phyloP scores from a whole-genome alignment of 2,797 vertebrate genomes.

The Mormyrops boulengeri region DNA sequence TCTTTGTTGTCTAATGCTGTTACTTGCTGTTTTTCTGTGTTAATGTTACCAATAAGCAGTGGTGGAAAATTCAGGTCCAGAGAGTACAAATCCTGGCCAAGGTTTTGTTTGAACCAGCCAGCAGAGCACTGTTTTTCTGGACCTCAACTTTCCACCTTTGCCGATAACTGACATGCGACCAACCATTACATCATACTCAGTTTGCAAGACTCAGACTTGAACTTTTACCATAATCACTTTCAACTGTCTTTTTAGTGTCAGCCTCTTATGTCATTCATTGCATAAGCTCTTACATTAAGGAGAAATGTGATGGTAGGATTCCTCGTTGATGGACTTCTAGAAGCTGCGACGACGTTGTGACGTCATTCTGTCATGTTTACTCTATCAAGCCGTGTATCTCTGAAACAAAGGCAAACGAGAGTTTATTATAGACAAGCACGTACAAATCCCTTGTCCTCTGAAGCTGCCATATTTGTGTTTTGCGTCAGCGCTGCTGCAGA shows the following conservation, averaged over 20 bases:
- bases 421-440: not conserved
- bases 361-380: constrained; percentile 36
- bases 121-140: not conserved
- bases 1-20: not conserved
- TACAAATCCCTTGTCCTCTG: not conserved
- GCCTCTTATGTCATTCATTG: not conserved
- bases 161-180: not conserved
- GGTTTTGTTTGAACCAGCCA: not conserved
- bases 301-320: not conserved
- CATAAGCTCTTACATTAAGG: not conserved
- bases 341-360: constrained; percentile 23
- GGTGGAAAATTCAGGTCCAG: not conserved
- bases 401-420: not conserved
- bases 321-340: constrained; percentile 33
- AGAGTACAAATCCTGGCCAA: not conserved
- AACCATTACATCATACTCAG: not conserved
- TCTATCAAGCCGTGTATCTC: not conserved
- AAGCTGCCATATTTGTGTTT: not conserved
- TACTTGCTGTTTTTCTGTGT: not conserved
- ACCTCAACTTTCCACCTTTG: not conserved
- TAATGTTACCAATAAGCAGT: not conserved
- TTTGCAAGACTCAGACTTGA: not conserved
- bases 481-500: not conserved
- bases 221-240: not conserved
- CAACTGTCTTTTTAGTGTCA: not conserved